Evolutionary conservation across 2,113 vertebrate species (phyloP), one percentile per base, ranked within the genome.

Genomic region (Pyrgilauda ruficollis): DNA sequence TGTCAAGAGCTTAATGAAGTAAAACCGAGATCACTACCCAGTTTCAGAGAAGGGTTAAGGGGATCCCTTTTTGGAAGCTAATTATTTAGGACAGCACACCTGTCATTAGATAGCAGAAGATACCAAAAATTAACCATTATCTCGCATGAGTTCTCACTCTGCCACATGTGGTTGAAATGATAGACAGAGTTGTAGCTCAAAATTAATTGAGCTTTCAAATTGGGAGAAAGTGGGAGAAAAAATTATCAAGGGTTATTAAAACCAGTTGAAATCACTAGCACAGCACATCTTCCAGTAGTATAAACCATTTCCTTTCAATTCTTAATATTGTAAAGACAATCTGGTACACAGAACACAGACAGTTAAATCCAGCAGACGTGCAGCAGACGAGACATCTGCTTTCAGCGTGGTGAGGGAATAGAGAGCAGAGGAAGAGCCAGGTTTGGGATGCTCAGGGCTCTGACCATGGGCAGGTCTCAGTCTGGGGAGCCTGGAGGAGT

Each of bases 1-100:
- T 97, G 97, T 98, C 97, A 97, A 39, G 96, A 95, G 89, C 96
- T 96, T 97, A 97, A 98, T 98, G 97, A 96, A 97, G 95, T 90
- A 93, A 97, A 97, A 95, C 96, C 1, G 28, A 97, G 96, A 95
- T 97, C 89, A 93, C 94, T 92, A 95, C 89, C 88, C 90, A 79
- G 83, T 96, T 95, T 68, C n/a, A 89, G 87, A 80, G 88, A 87
- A 89, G 90, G 84, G 86, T 94, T 97, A 95, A 95, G 70, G 80
- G 96, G 95, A 90, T 97, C 96, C 79, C 85, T 84, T 96, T 95
- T 73, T 79, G 87, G 95, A 94, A 96, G 90, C 94, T 97, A 97
- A 97, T 98, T 96, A 94, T 97, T 97, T 88, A 24, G 62, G 95
- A 97, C 94, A 97, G 94, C 82, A 91, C 93, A 96, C 95, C 97